Base-by-base conservation (phyloP, 2,797 vertebrate species). In the Merluccius polli region DNA sequence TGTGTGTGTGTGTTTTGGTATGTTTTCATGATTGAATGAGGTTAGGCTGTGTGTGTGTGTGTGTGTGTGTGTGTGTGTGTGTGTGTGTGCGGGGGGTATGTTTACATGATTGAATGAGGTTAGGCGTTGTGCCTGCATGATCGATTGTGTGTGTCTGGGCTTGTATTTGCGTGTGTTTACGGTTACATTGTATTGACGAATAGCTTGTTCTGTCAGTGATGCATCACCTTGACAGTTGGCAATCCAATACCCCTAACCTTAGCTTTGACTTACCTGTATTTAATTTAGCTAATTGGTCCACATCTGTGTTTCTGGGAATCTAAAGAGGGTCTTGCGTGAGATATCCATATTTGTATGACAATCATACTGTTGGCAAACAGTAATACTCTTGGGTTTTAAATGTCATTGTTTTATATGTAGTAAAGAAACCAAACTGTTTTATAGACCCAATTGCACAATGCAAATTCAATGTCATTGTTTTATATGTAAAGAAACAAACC, bases 201-300 rank as follows among this genome's bases (percentile, higher is more conserved):
- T 59, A n/a, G n/a, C 52, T 24, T 9, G 52, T 59, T 24, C 52
- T 59, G 52, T 59, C n/a, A 59, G 16, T 24, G 52, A 59, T 24
- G 52, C 52, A 59, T 24, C 52, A n/a, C n/a, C 8, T 18, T 10
- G 52, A 7, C n/a, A 21, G 44, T 59, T 24, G 21, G 52, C 18
- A 18, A 59, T 24, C 52, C 52, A 59, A 88, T 77, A 72, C 72
- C 70, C 75, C 79, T 81, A 77, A 12, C 79, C 31, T 79, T 79
- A 79, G 83, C 81, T 80, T 80, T 16, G 72, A 76, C 15, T 71
- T 29, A 24, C 29, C 15, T 74, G 80, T 91, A 74, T 77, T 90
- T 91, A 86, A 90, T 92, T 90, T 72, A 86, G 72, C 73, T 81
- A 90, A 88, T 84, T 85, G 83, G 31, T 84, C 88, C 87, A 82